Evolutionary conservation across 2,113 vertebrate species (phyloP), one percentile per base, ranked within the genome.

Genomic region (Okapia johnstoni): DNA sequence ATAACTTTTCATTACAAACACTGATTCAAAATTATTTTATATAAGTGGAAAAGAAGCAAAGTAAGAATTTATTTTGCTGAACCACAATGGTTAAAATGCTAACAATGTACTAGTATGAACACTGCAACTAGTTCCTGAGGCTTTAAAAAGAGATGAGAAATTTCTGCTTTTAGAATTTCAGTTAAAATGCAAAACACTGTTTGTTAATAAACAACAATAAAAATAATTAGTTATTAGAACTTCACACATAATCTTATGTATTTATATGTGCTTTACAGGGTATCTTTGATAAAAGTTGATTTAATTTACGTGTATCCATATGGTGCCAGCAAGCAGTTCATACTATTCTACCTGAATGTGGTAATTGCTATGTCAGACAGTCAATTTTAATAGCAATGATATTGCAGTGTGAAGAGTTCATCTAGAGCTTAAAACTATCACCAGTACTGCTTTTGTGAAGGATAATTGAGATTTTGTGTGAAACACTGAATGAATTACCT

Each of bases 1-100:
- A 63, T 98, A 89, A 97, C 79, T 98, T 98, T 90, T 89, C 50
- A 92, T 96, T 96, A 97, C 70, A 97, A 92, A 98, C 96, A 36
- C 95, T 93, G 54, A 95, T 88, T 98, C 91, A 98, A 93, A 96
- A 85, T 52, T 95, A 83, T 97, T 96, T 93, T 94, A 7, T 61
- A 55, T 98, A 91, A 96, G 36, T 94, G 61, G 70, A 90, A 97
- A 92, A 98, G 57, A 83, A 93, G 93, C 96, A 81, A 81, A 94
- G 16, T 92, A 57, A 96, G 30, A 4, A 93, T 98, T 94, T 77
- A 7, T 17, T 96, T 55, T 84, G 21, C 61, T n/a, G 6, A 96
- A 30, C 76, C 98, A 92, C 54, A 95, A 1, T 70, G 40, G 63
- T 58, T 94, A 79, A 54, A 94, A 77, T 95, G 19, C n/a, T 93